Evolutionary conservation across 2,888 invertebrate genomes (phyloP), one percentile per base, ranked within the genome.

Genomic region (Alcis repandata): DNA sequence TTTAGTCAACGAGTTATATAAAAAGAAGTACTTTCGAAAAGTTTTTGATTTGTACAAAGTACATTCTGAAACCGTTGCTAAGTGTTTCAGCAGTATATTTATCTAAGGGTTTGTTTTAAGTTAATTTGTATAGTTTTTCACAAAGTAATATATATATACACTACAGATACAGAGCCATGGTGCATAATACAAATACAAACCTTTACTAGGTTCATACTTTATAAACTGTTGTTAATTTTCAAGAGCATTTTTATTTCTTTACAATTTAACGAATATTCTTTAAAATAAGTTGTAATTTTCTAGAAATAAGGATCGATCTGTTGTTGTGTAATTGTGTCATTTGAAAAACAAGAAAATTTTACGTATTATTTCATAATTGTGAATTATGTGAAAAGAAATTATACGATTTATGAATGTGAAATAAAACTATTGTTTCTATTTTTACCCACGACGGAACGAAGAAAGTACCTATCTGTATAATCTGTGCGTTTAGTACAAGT

Each of bases 361-460:
- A 79, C 84, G 82, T 86, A 82, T 83, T 82, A 84, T 82, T 86
- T 84, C 78, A 72, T 79, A 73, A 74, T 78, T 79, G 77, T 76
- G 78, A 79, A 78, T 79, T 75, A 76, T 82, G 82, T 80, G 79
- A 84, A 79, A 82, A 85, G 80, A 82, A 89, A 83, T 46, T 90
- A 90, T 87, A 91, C 87, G 88, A 89, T 89, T 87, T 90, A 89
- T 90, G 85, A 88, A 90, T 91, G 90, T 90, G 85, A 83, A 80
- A 69, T 70, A 52, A 58, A 40, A 71, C 49, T 53, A 19, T 67
- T 58, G 53, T 61, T 66, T 61, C 15, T 7, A 43, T 64, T 63
- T 27, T 4, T 27, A 27, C n/a, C n/a, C n/a, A n/a, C n/a, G n/a
- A n/a, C n/a, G n/a, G n/a, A n/a, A n/a, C n/a, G n/a, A n/a, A n/a